Percentiles rank a stretch among this genome's conserved stretches.
phyloP scores from a whole-genome alignment of 2,113 vertebrate species.

The Albula glossodonta region DNA sequence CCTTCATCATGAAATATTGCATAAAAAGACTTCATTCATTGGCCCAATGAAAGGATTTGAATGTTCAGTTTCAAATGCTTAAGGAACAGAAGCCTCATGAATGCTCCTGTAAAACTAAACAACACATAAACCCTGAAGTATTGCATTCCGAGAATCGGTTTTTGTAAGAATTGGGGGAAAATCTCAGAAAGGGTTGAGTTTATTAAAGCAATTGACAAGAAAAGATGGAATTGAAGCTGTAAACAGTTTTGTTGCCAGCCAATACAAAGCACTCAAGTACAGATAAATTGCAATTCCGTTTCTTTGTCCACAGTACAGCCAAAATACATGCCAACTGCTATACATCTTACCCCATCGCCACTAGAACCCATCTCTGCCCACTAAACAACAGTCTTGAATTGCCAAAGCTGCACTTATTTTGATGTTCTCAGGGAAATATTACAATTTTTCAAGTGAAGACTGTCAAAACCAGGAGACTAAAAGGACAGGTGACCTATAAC shows the following conservation, averaged over 20 bases:
- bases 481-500: constrained; percentile 30
- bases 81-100: background rate
- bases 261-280: constrained; percentile 40
- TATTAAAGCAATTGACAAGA: constrained; percentile 37
- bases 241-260: constrained; percentile 40
- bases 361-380: background rate
- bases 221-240: constrained; percentile 32
- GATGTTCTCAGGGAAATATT: constrained; percentile 28
- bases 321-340: constrained; percentile 42
- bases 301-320: constrained; percentile 37
- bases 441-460: constrained; percentile 25
- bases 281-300: constrained; percentile 42
- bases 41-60: background rate
- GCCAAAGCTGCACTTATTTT: constrained; percentile 24
- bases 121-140: background rate
- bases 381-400: constrained; percentile 24
- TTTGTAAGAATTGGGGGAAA: background rate
- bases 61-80: background rate
- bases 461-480: constrained; percentile 15
- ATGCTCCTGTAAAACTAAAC: background rate
- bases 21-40: background rate
- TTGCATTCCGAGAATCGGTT: constrained; percentile 9
- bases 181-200: constrained; percentile 6
- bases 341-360: constrained; percentile 1
- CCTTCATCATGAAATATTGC: background rate